Evolutionary conservation across 2,888 invertebrate genomes (phyloP), one percentile per base, ranked within the genome.

Genomic region (Gandaritis pyraliata): DNA sequence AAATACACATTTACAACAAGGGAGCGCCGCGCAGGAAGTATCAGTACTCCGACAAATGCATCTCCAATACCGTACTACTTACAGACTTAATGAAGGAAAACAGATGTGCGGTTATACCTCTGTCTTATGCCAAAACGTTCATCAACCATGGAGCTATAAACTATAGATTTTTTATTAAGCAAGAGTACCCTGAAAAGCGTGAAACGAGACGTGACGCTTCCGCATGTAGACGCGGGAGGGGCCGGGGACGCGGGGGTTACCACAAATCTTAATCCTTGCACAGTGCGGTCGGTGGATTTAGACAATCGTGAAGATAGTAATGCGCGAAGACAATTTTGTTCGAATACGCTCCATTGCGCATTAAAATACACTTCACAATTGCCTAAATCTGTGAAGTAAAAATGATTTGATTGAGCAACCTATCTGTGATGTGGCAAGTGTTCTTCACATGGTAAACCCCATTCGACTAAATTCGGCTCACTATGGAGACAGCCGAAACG

Each of bases 1-100:
- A 89, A 62, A 65, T 90, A 0, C 85, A 89, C 7, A 60, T 90
- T 1, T 91, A 82, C 63, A 83, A 88, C 47, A 90, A 90, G 70
- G 72, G 68, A 0, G 71, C 84, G 30, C 81, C 81, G 0, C 76
- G 81, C 0, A 81, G 85, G 38, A 88, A 87, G 56, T 86, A 71
- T 47, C 65, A 67, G 0, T 85, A 73, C 49, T 50, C 53, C 0
- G 85, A 85, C 39, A 64, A 63, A 12, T 89, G 90, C 55, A 64
- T 65, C 1, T 76, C 86, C 0, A 58, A 69, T 8, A 62, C 12
- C 1, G 78, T 70, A 1, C 55, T 77, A 0, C 13, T 83, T 1
- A 57, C 69, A 0, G 78, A 81, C 0, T 73, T 87, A 16, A 73
- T 82, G 51, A 64, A 62, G 0, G 68, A 72, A 1, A 61, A 71